A percentile compares a stretch with the other conserved stretches of the same genome.
These are phyloP conservation scores for Aurelia aurita complex sp. Pacific DNA, from an alignment of 30 jellyfish, hydroid and myxozoan species.

Conservation along the genomic window DNA sequence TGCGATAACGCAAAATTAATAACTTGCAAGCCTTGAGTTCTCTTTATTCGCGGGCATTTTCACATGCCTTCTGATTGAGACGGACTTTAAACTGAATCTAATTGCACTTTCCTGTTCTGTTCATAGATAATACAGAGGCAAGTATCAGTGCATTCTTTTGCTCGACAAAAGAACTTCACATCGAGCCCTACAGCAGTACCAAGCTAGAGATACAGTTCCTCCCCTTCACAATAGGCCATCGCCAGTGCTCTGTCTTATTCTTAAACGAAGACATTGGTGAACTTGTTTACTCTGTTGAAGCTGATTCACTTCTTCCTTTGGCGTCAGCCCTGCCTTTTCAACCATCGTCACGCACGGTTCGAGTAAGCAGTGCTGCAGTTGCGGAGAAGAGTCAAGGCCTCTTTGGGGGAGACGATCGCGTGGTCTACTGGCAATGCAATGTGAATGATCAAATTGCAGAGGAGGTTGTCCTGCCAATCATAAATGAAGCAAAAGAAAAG, in stretches of 20 bases:
- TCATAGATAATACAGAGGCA: slow-evolving; percentile 27
- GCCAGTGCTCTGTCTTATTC: slow-evolving; percentile 90
- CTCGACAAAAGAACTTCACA: slow-evolving; percentile 47
- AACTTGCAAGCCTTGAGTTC: too few relatives aligned
- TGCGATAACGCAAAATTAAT: too few relatives aligned
- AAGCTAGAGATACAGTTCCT: slow-evolving; percentile 76
- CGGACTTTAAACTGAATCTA: too few relatives aligned
- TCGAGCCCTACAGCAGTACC: slow-evolving; percentile 46
- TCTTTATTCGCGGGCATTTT: too few relatives aligned
- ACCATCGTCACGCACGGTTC: slow-evolving; percentile 51
- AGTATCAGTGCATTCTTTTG: slow-evolving; percentile 82
- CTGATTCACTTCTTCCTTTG: slow-evolving; percentile 80
- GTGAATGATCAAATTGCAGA: slow-evolving; percentile 68
- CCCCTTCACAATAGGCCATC: slow-evolving; percentile 84
- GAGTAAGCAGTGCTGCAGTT: slow-evolving; percentile 71
- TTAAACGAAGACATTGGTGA: slow-evolving; percentile 88
- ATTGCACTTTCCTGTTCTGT: not conserved
- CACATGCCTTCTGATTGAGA: too few relatives aligned
- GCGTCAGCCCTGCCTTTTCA: slow-evolving; percentile 77
- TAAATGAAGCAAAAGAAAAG: slow-evolving; percentile 76
- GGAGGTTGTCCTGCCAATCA: slow-evolving; percentile 64
- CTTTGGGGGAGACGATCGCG: slow-evolving; percentile 61
- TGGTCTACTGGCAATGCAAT: slow-evolving; percentile 90
- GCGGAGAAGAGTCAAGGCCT: slow-evolving; percentile 70
- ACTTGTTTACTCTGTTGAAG: slow-evolving; percentile 87